Evolutionary conservation across 2,113 vertebrate species (phyloP).

Genomic region (Melospiza georgiana): DNA sequence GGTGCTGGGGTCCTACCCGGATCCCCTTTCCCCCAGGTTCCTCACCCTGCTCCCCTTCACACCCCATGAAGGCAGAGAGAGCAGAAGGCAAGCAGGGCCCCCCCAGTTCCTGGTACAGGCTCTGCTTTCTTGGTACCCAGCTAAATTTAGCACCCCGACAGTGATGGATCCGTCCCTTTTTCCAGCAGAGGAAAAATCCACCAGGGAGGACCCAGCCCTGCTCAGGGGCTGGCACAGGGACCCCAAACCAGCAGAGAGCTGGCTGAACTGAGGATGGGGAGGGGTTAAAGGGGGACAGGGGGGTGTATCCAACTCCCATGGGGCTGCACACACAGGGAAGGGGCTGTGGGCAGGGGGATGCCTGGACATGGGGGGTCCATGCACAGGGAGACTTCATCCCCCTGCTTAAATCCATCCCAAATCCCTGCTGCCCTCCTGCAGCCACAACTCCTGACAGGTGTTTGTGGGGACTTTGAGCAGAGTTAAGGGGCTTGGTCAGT

Average conservation of each 20-base stretch:
- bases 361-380: fast-evolving
- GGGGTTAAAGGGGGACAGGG: no score
- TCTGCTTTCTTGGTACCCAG: background rate
- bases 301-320: background rate
- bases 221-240: background rate
- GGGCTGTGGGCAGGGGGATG: background rate
- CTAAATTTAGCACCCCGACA: conserved; percentile 1
- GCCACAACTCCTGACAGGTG: fast-evolving
- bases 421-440: background rate
- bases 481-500: background rate
- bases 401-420: background rate
- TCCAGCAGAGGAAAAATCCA: background rate
- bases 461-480: fast-evolving
- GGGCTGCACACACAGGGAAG: background rate
- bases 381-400: background rate
- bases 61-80: background rate
- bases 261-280: background rate
- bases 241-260: background rate
- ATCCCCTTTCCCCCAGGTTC: background rate
- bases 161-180: background rate
- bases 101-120: background rate
- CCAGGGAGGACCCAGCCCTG: fast-evolving
- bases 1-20: background rate
- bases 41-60: background rate
- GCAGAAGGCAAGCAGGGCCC: background rate